Evolutionary conservation across 2,797 vertebrate genomes (phyloP), one percentile per base, ranked within the genome.

Genomic region (Fistularia commersonii): DNA sequence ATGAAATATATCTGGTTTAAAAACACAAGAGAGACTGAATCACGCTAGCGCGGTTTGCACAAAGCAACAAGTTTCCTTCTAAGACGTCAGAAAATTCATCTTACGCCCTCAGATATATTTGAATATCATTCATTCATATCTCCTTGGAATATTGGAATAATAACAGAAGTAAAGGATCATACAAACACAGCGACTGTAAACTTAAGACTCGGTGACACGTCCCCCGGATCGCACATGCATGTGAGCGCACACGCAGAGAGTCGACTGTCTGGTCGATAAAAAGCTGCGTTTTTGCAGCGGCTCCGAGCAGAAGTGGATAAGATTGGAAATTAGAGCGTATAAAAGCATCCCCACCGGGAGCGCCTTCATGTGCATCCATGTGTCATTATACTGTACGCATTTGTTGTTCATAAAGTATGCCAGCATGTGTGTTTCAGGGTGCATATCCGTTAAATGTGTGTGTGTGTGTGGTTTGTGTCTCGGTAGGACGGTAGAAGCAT

Each of bases 321-420:
- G 64, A 14, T 42, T 74, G 79, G 57, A 84, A 87, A 86, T 85
- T 74, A 84, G 64, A 80, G 69, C 54, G 39, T 72, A 74, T 69
- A 79, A 76, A 79, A 75, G 52, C 57, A 46, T 51, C n/a, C n/a
- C 51, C 72, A 63, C 48, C 64, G 60, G 57, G 72, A 66, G 38
- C 13, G 15, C 64, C 59, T 57, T 74, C 62, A 57, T 15, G n/a
- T n/a, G n/a, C n/a, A n/a, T n/a, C n/a, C n/a, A 41, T 44, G 45
- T 55, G 45, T 51, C 55, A 51, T 62, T n/a, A n/a, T 48, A 55
- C 38, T 41, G 38, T 32, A 57, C 35, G 66, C 46, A 55, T 54
- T 47, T 12, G 43, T 46, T 41, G n/a, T 50, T 41, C 40, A 40
- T 55, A 37, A 51, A 42, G 32, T 59, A 23, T 65, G 43, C 49